A percentile compares a stretch with the other conserved stretches of the same genome.
These are phyloP conservation scores for Seriola dumerili DNA, from an alignment of 2,113 vertebrate species.

Conservation along the genomic window DNA sequence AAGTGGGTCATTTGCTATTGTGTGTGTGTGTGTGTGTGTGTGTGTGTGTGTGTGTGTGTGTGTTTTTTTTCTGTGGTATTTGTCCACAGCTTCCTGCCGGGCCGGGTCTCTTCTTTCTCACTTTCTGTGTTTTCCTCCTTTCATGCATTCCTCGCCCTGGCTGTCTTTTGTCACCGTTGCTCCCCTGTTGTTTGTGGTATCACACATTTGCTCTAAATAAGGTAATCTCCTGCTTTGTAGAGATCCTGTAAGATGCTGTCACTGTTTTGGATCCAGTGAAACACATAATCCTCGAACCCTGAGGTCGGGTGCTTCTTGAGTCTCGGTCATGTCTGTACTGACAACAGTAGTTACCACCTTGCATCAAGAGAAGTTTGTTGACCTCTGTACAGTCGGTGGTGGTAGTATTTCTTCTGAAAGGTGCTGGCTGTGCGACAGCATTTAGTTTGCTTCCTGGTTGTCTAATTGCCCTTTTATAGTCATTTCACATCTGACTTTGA, in stretches of 20 bases:
- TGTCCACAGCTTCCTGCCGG: conserved; percentile 61
- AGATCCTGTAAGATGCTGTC: conserved; percentile 10
- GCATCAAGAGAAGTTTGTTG: not conserved
- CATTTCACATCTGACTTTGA: conserved; percentile 39
- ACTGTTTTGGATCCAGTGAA: conserved; percentile 13
- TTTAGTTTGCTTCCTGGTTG: not conserved
- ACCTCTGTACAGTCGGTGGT: not conserved
- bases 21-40: conserved; percentile 26
- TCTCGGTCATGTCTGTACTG: not conserved
- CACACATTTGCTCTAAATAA: conserved; percentile 20
- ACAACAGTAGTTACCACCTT: not conserved
- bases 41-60: conserved; percentile 6
- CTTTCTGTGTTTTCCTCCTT: conserved; percentile 35
- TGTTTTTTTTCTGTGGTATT: conserved; percentile 38
- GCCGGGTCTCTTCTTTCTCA: conserved; percentile 61
- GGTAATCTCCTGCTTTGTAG: conserved; percentile 13
- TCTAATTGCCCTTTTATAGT: conserved; percentile 13
- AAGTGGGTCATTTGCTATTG: conserved; percentile 69
- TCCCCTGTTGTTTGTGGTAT: conserved; percentile 16
- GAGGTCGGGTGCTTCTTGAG: not conserved
- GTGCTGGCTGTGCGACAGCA: not conserved
- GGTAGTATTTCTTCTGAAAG: not conserved
- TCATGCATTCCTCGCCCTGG: conserved; percentile 42
- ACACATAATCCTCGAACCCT: not conserved
- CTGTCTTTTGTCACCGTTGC: conserved; percentile 40